Evolutionary conservation across 2,888 invertebrate species (phyloP).

Genomic region (Hypolimnas misippus): DNA sequence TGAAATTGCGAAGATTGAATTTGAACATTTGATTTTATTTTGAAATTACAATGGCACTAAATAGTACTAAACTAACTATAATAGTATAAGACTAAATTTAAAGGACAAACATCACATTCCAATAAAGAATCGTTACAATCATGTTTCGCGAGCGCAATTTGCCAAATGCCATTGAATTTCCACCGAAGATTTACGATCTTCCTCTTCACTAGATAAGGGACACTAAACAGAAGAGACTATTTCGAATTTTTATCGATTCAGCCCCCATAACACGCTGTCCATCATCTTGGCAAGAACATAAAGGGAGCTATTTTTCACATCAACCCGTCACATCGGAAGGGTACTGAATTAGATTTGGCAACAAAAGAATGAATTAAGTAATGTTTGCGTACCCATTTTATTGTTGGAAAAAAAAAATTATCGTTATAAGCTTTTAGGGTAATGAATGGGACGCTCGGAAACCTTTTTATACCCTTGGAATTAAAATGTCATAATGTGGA

Average conservation of each 20-base stretch:
- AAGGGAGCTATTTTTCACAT: constrained; percentile 29
- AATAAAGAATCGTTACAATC: no score
- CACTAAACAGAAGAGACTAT: neutral
- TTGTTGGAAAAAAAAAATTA: constrained; percentile 39
- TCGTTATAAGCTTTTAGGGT: constrained; percentile 18
- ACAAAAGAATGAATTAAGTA: constrained; percentile 51
- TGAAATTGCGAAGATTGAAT: no score
- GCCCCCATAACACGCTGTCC: constrained; percentile 16
- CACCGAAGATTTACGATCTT: neutral
- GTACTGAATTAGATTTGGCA: constrained; percentile 42
- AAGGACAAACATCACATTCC: no score
- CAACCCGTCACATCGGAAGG: constrained; percentile 21
- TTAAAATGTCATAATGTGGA: constrained; percentile 9
- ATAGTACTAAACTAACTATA: no score
- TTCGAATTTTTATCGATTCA: constrained; percentile 9
- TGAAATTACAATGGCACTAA: no score
- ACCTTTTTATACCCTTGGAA: constrained; percentile 11
- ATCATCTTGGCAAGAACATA: constrained; percentile 22
- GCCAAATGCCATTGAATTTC: neutral
- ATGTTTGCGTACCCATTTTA: constrained; percentile 45
- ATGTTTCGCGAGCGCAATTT: no score
- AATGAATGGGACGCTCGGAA: constrained; percentile 18
- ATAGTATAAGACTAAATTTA: no score
- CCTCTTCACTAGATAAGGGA: neutral
- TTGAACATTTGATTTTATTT: no score